Evolutionary conservation across 2,888 invertebrate genomes (phyloP).

Genomic region (Mythimna pallens): DNA sequence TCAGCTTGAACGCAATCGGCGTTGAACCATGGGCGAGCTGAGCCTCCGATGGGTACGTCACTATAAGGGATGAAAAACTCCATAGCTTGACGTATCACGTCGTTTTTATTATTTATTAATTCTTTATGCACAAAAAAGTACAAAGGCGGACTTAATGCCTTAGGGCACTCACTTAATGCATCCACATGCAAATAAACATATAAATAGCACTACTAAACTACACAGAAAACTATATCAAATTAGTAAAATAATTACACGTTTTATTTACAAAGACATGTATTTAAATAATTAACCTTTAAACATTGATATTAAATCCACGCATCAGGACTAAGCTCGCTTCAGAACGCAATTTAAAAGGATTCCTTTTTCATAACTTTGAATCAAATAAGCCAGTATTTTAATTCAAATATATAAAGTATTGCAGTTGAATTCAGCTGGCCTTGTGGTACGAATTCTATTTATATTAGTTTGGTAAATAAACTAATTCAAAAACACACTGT

Average conservation of each 20-base stretch:
- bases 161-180: no score
- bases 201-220: no score
- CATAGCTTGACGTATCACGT: no score
- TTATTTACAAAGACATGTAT: constrained; percentile 1
- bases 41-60: no score
- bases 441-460: constrained; percentile 20
- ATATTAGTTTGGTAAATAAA: constrained; percentile 29
- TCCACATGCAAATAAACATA: no score
- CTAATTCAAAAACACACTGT: constrained; percentile 16
- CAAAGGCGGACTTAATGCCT: no score
- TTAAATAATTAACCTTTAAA: constrained; percentile 22
- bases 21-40: no score
- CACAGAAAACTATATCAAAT: not conserved
- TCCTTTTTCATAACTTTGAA: constrained; percentile 46
- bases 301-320: constrained; percentile 23
- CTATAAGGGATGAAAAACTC: no score
- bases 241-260: not conserved
- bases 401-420: constrained; percentile 36
- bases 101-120: no score
- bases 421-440: constrained; percentile 34
- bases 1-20: no score
- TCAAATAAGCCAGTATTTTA: constrained; percentile 52
- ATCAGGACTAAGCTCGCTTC: constrained; percentile 29
- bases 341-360: constrained; percentile 41
- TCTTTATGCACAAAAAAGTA: no score